Evolutionary conservation across 2,888 invertebrate genomes (phyloP), one percentile per base, ranked within the genome.

Genomic region (Drosophila mulleri): DNA sequence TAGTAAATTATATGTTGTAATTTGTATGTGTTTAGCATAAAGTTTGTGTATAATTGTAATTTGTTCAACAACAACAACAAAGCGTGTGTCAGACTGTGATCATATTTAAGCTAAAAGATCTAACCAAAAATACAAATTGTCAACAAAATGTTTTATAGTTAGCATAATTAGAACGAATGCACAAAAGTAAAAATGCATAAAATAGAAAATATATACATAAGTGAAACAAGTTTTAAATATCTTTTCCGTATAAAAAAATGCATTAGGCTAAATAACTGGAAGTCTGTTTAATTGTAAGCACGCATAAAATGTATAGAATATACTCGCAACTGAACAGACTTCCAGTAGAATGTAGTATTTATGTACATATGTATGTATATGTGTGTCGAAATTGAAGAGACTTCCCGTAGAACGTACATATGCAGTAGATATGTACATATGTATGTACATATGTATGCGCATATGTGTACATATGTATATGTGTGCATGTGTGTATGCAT

Each of bases 21-120:
- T 60, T 69, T 69, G 50, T 75, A 52, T 71, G 59, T 73, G 60
- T 67, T 18, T 63, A 72, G 18, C 29, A 12, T 53, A 35, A 71
- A 60, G 41, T 65, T 63, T 63, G 14, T 67, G 60, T 73, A 61
- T 63, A 72, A 53, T 44, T 71, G 52, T 78, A 67, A 81, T 65
- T 72, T 67, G 75, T 78, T 67, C 62, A 41, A 59, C 58, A 20
- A 58, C 42, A 57, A 47, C 59, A 26, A 26, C 26, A 26, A 26
- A 62, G 35, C 57, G 61, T 72, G 62, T 70, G 64, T 61, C 81
- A 67, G 76, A 86, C 84, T 85, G 84, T 85, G 84, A 85, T 85
- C 73, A 37, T 83, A 78, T 47, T 75, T 84, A 88, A 78, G 75
- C 52, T 67, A 64, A 78, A 80, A 72, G 47, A 68, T 41, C 41